Conservation (phyloP, 1,140 invertebrate genomes). For the Galleria mellonella region DNA sequence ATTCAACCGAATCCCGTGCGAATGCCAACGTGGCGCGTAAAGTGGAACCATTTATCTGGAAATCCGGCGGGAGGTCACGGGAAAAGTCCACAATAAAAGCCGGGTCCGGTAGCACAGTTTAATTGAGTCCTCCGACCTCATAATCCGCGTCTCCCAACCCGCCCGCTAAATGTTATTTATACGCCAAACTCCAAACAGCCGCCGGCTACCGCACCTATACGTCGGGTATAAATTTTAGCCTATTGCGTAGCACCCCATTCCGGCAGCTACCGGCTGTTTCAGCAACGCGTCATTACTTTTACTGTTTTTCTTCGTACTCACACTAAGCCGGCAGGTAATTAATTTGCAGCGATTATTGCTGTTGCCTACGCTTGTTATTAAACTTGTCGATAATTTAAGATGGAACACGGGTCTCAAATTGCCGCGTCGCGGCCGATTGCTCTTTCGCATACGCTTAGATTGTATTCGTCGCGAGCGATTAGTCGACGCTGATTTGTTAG, state of each 20-base stretch:
- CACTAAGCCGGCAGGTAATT: conserved; percentile 31
- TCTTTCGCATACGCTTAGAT: conserved; percentile 43
- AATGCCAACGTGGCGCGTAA: conserved; percentile 32
- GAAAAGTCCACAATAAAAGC: conserved; percentile 60
- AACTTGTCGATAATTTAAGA: conserved; percentile 65
- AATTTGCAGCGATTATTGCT: conserved; percentile 52
- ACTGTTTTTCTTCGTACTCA: conserved; percentile 38
- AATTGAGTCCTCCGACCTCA: conserved; percentile 70
- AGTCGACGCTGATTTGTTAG: conserved; percentile 35
- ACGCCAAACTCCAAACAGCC: conserved; percentile 42
- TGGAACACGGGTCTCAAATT: conserved; percentile 58
- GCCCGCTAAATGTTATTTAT: conserved; percentile 64
- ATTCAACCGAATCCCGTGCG: conserved; percentile 27
- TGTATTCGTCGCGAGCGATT: conserved; percentile 37
- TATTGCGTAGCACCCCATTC: conserved; percentile 25
- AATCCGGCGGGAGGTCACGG: conserved; percentile 55
- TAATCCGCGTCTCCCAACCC: conserved; percentile 44
- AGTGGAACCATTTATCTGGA: conserved; percentile 53
- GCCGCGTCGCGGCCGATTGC: conserved; percentile 47
- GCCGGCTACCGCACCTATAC: conserved; percentile 29
- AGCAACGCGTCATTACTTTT: conserved; percentile 29
- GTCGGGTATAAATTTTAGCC: conserved; percentile 21
- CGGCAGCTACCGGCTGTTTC: conserved; percentile 12
- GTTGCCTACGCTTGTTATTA: conserved; percentile 54
- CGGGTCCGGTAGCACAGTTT: conserved; percentile 59